Evolutionary conservation across 2,888 invertebrate species (phyloP), one percentile per base, ranked within the genome.

Genomic region (Diarsia brunnea): DNA sequence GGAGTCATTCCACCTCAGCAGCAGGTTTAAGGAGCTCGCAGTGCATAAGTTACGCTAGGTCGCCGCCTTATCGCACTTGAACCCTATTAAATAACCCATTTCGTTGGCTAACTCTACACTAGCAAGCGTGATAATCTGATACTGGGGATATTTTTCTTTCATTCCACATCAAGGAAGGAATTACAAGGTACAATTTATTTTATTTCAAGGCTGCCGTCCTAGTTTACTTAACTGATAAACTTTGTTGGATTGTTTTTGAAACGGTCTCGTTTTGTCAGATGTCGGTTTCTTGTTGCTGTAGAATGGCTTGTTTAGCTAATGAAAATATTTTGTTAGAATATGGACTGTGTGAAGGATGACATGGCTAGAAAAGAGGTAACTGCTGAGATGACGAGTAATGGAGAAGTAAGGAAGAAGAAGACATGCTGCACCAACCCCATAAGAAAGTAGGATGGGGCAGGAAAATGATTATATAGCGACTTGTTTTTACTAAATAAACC

Each of bases 81-180:
- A 84, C 86, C 86, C 86, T 80, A 86, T 87, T 87, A 87, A 87
- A 87, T 87, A 88, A 88, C 82, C 82, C 86, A 78, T 86, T 85
- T 55, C 75, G 68, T 84, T 77, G 72, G 72, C 81, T 83, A 85
- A 79, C 78, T 79, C 77, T 76, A 64, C 64, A 83, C 79, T 81
- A 75, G 72, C 78, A 60, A 81, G 67, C 73, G 66, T 68, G 84
- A 86, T 87, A 87, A 84, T 78, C 69, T 78, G 82, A 86, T 84
- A 82, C 76, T 68, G 65, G n/a, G 70, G 82, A 55, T 87, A 87
- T 84, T 86, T 78, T 86, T 87, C 86, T 87, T 87, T 79, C 84
- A 84, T 79, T 86, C 66, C 70, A 68, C 86, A 73, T 84, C 78
- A 78, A 68, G 77, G 80, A 78, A 78, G 67, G 74, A 78, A 84